These are phyloP conservation scores for Homalodisca vitripennis DNA, from an alignment of 1,140 invertebrate species.

Conservation along the genomic window DNA sequence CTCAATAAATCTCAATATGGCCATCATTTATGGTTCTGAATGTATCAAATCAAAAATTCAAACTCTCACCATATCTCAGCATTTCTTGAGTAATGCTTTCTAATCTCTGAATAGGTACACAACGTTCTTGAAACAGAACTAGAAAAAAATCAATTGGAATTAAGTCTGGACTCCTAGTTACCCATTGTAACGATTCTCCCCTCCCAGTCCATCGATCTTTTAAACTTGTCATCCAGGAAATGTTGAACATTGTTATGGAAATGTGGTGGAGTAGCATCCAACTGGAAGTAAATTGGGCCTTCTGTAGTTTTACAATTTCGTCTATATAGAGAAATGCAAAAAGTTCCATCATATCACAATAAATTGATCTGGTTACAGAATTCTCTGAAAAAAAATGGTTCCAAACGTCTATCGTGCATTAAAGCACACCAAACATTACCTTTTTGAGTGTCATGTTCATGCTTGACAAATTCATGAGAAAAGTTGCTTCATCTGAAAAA, in stretches of 20 bases:
- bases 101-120: not conserved
- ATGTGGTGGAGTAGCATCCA: not conserved
- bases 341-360: slow-evolving; percentile 2
- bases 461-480: not conserved
- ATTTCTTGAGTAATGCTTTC: too few relatives aligned
- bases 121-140: not conserved
- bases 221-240: too few relatives aligned
- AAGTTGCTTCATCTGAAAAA: not conserved
- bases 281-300: not conserved
- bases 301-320: not conserved
- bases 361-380: not conserved
- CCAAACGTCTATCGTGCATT: slow-evolving; percentile 12
- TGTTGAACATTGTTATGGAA: not conserved
- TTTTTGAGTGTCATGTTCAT: not conserved
- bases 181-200: not conserved
- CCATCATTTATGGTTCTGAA: not conserved
- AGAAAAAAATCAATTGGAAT: not conserved
- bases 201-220: not conserved
- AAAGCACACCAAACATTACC: not conserved
- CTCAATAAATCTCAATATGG: not conserved
- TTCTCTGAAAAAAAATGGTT: slow-evolving; percentile 9
- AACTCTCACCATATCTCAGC: not conserved
- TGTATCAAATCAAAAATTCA: not conserved
- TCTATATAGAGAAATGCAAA: slow-evolving; percentile 1
- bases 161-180: too few relatives aligned